phyloP scores from a whole-genome alignment of 2,113 vertebrate genomes.

The Trogon surrucura region DNA sequence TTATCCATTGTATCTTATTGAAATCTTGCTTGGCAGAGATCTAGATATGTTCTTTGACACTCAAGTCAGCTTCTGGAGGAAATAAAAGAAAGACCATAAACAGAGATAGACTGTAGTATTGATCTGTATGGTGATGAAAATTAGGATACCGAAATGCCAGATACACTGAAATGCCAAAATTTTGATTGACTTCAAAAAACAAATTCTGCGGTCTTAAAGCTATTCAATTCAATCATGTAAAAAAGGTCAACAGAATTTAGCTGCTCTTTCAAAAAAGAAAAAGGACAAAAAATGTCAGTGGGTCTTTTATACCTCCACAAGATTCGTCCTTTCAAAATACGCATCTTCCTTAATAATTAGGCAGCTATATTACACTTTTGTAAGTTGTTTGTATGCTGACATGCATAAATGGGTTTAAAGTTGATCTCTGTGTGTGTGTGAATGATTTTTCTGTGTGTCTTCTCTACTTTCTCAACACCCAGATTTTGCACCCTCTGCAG shows the following conservation, averaged over 20 bases:
- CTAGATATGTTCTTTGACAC: neutral
- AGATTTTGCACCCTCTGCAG: neutral
- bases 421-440: rapidly evolving
- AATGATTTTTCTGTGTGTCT: neutral
- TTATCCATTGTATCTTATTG: slow-evolving; percentile 23
- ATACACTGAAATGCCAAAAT: slow-evolving; percentile 19
- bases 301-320: neutral
- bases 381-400: neutral
- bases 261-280: neutral
- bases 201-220: neutral
- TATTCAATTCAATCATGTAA: neutral
- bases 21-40: slow-evolving; percentile 16
- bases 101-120: neutral
- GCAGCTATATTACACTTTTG: neutral
- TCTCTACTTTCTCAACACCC: neutral
- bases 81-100: slow-evolving; percentile 30
- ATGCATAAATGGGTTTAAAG: neutral
- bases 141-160: slow-evolving; percentile 11
- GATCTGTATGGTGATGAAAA: slow-evolving; percentile 35
- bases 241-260: slow-evolving; percentile 39
- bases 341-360: neutral
- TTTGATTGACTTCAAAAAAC: slow-evolving; percentile 32
- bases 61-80: slow-evolving; percentile 5
- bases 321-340: neutral
- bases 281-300: neutral